Conservation (phyloP, 2,888 invertebrate species). For the Agrotis ipsilon region DNA sequence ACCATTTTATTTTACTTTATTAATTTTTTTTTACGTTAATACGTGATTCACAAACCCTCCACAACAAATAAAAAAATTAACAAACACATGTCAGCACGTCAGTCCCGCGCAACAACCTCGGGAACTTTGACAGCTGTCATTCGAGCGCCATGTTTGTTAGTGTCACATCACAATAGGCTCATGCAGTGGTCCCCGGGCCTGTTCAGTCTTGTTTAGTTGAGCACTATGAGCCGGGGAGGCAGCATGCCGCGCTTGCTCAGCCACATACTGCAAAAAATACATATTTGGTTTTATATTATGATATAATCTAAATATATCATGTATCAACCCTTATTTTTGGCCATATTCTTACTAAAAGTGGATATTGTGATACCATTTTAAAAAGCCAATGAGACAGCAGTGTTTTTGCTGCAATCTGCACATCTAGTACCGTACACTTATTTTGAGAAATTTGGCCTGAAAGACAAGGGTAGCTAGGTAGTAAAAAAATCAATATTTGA, state of each 20-base stretch:
- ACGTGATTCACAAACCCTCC: neutral
- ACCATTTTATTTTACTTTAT: neutral
- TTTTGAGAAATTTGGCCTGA: too few species aligned
- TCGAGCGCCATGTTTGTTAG: neutral
- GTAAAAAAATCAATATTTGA: too few species aligned
- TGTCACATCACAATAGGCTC: slow-evolving; percentile 20
- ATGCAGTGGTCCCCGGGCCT: slow-evolving; percentile 3
- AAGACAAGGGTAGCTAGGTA: too few species aligned
- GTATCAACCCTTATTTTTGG: too few species aligned
- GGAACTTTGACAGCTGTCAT: slow-evolving; percentile 25
- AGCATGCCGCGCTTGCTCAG: slow-evolving; percentile 90
- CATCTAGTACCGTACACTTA: too few species aligned
- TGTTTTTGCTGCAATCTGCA: too few species aligned
- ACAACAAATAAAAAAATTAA: neutral
- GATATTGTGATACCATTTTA: too few species aligned
- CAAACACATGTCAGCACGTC: neutral
- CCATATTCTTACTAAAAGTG: too few species aligned
- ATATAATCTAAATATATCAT: too few species aligned
- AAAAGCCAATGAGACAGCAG: too few species aligned
- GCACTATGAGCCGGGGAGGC: slow-evolving; percentile 84
- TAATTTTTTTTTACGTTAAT: too few species aligned
- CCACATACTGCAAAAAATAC: slow-evolving; percentile 92
- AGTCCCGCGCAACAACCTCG: neutral
- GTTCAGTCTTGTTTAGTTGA: slow-evolving; percentile 79
- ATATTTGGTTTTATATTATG: too few species aligned